Base-by-base conservation (phyloP, 2,113 vertebrate species). In the Salminus brasiliensis region DNA sequence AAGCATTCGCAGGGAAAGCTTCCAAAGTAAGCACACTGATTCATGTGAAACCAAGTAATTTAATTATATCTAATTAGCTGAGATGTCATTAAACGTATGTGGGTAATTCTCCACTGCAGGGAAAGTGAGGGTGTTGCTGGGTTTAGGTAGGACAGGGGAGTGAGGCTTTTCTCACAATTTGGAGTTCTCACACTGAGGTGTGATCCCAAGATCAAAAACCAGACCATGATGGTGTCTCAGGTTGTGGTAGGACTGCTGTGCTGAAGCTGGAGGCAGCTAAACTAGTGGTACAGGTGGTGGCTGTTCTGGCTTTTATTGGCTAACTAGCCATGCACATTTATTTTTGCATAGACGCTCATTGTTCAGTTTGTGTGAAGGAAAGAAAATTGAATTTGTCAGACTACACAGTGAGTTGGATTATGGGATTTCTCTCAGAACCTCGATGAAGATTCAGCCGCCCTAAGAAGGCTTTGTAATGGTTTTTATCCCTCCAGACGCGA, bases 121-220 rank as follows among this genome's bases (percentile, higher is more conserved):
- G 13, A 21, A 66, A 53, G n/a, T 25, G 27, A 8, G n/a, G 15
- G 43, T 12, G 30, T 10, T 79, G n/a, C 25, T 41, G 10, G 15
- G 27, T 18, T 13, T 9, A 15, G 27, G 23, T 29, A 18, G 18
- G 8, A 13, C 49, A 36, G 6, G 27, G 21, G 21, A 18, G 18
- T 23, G 32, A n/a, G 29, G 18, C 23, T 30, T 32, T 69, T 78
- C 34, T 68, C 53, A 23, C 23, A 8, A 16, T 27, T 41, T 60
- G 30, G 21, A 57, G 55, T 25, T 65, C n/a, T n/a, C 68, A 66
- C 57, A 72, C 34, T 4, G 21, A 11, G 57, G 34, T 72, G 67
- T 76, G 66, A 32, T 41, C 5, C 25, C 8, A 34, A 39, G 45
- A 41, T 68, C 47, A 36, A 39, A 45, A 63, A 13, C 27, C 3